Evolutionary conservation across 2,797 vertebrate species (phyloP).

Genomic region (Austrolebias charrua): DNA sequence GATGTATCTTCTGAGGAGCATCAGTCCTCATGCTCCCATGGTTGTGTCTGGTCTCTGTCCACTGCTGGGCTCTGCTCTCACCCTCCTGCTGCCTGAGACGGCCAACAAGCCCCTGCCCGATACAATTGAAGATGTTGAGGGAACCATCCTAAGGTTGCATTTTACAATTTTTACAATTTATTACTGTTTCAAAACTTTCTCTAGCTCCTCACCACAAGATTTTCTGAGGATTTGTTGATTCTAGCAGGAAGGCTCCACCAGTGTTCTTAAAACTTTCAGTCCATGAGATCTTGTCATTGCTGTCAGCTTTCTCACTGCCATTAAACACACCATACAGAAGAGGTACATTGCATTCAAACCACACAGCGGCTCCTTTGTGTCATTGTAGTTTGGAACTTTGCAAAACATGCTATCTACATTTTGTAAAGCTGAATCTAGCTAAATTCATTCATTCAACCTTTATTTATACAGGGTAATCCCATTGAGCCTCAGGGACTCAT

Average conservation of each 20-base stretch:
- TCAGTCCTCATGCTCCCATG: slow-evolving; percentile 69
- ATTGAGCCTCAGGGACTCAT: too few species aligned
- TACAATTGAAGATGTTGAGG: slow-evolving; percentile 69
- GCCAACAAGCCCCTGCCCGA: slow-evolving; percentile 71
- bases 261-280: too few species aligned
- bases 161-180: neutral
- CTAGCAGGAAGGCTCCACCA: neutral
- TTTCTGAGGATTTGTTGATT: neutral
- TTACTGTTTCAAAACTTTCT: too few species aligned
- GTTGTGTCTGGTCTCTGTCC: slow-evolving; percentile 72
- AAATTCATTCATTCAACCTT: neutral
- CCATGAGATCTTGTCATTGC: too few species aligned
- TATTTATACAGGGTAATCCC: too few species aligned
- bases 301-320: neutral
- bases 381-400: neutral
- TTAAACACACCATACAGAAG: neutral
- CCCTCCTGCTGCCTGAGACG: slow-evolving; percentile 72
- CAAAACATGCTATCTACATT: neutral
- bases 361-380: neutral
- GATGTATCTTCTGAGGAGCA: slow-evolving; percentile 59
- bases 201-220: too few species aligned
- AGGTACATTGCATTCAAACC: neutral
- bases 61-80: slow-evolving; percentile 68
- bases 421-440: neutral
- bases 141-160: slow-evolving; percentile 39